phyloP scores from a whole-genome alignment of 2,797 vertebrate species.

The Bryconaethiops microstoma region DNA sequence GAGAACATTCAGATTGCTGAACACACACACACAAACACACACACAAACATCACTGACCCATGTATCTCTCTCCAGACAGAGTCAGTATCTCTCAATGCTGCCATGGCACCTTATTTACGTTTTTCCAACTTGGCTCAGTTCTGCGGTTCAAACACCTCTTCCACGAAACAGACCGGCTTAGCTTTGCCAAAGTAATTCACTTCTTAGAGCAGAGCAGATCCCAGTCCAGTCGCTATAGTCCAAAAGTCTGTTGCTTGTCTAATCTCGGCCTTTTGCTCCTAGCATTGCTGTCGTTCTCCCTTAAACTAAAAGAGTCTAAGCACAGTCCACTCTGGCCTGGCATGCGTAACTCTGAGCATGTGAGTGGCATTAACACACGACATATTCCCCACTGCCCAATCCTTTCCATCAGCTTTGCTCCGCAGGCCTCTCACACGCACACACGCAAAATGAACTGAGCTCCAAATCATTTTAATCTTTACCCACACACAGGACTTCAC shows the following conservation, averaged over 20 bases:
- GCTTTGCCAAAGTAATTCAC: background rate
- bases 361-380: slow-evolving; percentile 72
- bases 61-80: slow-evolving; percentile 80
- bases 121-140: slow-evolving; percentile 49
- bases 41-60: slow-evolving; percentile 68
- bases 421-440: slow-evolving; percentile 3
- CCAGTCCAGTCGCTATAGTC: background rate
- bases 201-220: background rate
- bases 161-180: background rate
- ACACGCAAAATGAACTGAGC: slow-evolving; percentile 25
- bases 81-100: slow-evolving; percentile 65
- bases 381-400: slow-evolving; percentile 44
- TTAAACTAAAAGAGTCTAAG: slow-evolving; percentile 1
- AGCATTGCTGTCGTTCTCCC: slow-evolving; percentile 6
- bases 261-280: background rate
- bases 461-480: slow-evolving; percentile 26
- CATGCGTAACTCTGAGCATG: slow-evolving; percentile 72
- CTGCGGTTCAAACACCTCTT: background rate
- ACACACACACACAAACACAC: background rate
- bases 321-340: slow-evolving; percentile 46
- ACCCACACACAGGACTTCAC: slow-evolving; percentile 25
- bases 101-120: slow-evolving; percentile 58
- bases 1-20: too few species aligned
- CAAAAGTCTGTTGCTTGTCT: background rate
- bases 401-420: background rate